Percentiles rank a stretch among this genome's conserved stretches.
These are phyloP conservation scores for Chrysolophus pictus DNA, from an alignment of 2,797 vertebrate genomes.

Conservation along the genomic window DNA sequence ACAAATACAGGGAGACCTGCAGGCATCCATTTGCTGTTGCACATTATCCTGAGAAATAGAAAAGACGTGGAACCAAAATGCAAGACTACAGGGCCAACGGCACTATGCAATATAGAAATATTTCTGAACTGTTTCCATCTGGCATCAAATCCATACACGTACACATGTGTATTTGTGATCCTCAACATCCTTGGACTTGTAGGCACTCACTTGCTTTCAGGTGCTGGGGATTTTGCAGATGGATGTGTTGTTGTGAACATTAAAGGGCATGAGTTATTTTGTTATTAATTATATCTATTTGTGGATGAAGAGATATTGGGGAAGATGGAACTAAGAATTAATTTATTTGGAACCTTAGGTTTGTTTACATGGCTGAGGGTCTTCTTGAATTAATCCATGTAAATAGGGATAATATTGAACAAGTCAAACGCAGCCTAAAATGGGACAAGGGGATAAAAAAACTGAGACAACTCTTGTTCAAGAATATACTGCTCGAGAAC, in stretches of 20 bases:
- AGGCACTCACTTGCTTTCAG: neutral
- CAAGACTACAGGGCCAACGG: neutral
- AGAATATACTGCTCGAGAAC: neutral
- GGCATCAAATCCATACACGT: fast-evolving
- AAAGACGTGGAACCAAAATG: neutral
- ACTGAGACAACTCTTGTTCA: neutral
- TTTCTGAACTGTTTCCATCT: neutral
- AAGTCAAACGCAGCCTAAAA: neutral
- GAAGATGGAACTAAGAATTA: neutral
- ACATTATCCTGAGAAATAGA: neutral
- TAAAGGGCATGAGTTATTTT: neutral
- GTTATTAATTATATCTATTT: neutral
- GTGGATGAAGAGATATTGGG: neutral
- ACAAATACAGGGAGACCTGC: neutral
- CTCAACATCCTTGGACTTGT: too few relatives aligned
- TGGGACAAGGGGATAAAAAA: neutral
- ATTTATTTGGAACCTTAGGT: neutral
- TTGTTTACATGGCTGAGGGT: neutral
- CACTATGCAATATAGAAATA: neutral
- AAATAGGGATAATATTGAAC: neutral
- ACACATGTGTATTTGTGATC: fast-evolving
- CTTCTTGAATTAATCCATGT: neutral
- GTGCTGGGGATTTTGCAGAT: neutral
- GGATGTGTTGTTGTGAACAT: neutral
- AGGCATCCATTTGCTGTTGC: neutral